Conservation (phyloP, 2,113 vertebrate species). For the Cathartes aura region DNA sequence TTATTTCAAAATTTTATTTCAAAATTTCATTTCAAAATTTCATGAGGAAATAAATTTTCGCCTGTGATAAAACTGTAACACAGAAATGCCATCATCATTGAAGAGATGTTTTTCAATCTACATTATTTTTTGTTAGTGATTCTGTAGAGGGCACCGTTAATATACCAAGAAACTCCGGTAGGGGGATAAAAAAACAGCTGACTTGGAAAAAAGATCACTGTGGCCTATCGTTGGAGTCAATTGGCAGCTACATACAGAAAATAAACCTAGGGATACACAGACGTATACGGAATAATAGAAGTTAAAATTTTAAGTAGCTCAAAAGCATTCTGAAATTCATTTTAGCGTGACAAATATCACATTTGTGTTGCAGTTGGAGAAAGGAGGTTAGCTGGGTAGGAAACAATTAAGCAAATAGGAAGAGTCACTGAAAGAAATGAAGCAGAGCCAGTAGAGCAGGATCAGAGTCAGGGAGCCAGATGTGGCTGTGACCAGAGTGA, state of each 20-base stretch:
- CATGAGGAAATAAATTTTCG: neutral
- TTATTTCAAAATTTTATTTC: neutral
- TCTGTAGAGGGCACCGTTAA: conserved; percentile 25
- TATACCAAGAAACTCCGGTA: neutral
- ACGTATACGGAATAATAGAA: neutral
- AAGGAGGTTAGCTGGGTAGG: neutral
- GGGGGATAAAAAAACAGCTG: neutral
- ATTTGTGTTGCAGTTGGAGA: neutral
- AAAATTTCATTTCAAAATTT: neutral
- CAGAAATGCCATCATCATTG: neutral
- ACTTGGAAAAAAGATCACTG: neutral
- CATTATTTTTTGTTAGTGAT: neutral
- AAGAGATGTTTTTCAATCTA: neutral
- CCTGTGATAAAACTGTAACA: neutral
- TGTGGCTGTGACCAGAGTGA: neutral
- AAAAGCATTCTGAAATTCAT: neutral
- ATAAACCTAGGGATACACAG: neutral
- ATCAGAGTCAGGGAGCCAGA: neutral
- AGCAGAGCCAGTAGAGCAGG: neutral
- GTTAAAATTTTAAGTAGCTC: neutral
- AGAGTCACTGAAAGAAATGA: neutral
- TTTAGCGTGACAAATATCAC: neutral
- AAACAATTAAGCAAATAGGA: neutral
- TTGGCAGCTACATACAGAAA: neutral
- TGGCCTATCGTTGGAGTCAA: neutral